A percentile compares a stretch with the other conserved stretches of the same genome.
phyloP scores from a whole-genome alignment of 2,888 invertebrate genomes.

The Cordylochernes scorpioides region DNA sequence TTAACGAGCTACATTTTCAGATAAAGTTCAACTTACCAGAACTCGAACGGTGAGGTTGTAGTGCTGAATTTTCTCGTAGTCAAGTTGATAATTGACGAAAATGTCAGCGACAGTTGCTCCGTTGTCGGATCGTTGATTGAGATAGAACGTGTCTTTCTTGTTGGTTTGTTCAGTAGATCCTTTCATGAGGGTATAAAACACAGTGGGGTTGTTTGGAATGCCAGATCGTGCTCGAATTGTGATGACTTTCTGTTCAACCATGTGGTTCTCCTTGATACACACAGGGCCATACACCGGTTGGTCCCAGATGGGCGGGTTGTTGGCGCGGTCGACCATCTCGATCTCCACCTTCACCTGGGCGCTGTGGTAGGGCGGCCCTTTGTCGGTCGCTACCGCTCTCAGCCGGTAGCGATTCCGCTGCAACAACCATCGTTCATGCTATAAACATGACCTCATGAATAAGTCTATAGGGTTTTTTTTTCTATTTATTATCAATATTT shows the following conservation, averaged over 20 bases:
- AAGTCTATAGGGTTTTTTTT: no score
- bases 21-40: conserved; percentile 31
- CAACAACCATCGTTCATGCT: conserved; percentile 18
- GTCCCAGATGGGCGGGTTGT: conserved; percentile 92
- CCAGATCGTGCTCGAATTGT: conserved; percentile 95
- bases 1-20: conserved; percentile 27
- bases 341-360: conserved; percentile 91
- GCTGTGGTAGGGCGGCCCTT: conserved; percentile 78
- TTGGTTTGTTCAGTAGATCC: conserved; percentile 86
- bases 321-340: conserved; percentile 90
- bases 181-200: conserved; percentile 79
- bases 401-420: conserved; percentile 92
- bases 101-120: conserved; percentile 72
- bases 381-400: conserved; percentile 93
- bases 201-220: conserved; percentile 80
- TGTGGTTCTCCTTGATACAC: conserved; percentile 88
- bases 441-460: no score
- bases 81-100: conserved; percentile 75
- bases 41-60: conserved; percentile 84
- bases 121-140: conserved; percentile 72
- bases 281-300: conserved; percentile 85
- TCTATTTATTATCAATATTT: no score
- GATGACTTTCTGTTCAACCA: conserved; percentile 88
- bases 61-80: conserved; percentile 78
- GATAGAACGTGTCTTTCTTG: conserved; percentile 78